These are phyloP conservation scores for Microdon myrmicae DNA, from an alignment of 2,888 invertebrate genomes.

Conservation along the genomic window DNA sequence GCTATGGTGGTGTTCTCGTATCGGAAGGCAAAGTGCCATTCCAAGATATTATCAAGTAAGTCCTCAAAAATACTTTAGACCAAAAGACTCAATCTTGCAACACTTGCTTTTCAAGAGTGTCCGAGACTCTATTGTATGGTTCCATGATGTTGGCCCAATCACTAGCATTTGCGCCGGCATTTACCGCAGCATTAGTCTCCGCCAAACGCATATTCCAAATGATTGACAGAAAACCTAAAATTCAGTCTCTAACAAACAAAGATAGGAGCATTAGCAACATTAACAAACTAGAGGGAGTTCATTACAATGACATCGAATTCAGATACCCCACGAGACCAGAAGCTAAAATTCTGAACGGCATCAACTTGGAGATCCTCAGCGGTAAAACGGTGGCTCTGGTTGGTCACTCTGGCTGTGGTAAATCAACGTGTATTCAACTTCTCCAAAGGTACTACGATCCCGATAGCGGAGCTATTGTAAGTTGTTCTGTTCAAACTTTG, in stretches of 20 bases:
- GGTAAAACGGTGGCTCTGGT: conserved; percentile 81
- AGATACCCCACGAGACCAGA: conserved; percentile 85
- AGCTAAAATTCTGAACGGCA: conserved; percentile 77
- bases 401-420: conserved; percentile 82
- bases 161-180: conserved; percentile 81
- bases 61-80: conserved; percentile 51
- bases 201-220: conserved; percentile 76
- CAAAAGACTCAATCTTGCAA: no score
- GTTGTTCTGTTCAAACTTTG: conserved; percentile 51
- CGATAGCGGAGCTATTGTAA: conserved; percentile 73
- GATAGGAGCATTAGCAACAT: conserved; percentile 60
- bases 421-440: conserved; percentile 83
- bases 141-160: conserved; percentile 85
- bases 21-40: conserved; percentile 73
- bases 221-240: conserved; percentile 71
- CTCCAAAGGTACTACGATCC: conserved; percentile 85
- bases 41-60: conserved; percentile 77
- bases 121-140: conserved; percentile 81
- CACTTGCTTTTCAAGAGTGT: conserved; percentile 69
- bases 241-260: conserved; percentile 67
- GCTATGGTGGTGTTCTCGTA: conserved; percentile 78
- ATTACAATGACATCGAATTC: conserved; percentile 77
- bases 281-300: conserved; percentile 63
- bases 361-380: conserved; percentile 74
- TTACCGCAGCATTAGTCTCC: conserved; percentile 77